These are phyloP conservation scores for Bergia sp. DNA, from an alignment of 92 coral and sea anemone genomes.

Conservation along the genomic window DNA sequence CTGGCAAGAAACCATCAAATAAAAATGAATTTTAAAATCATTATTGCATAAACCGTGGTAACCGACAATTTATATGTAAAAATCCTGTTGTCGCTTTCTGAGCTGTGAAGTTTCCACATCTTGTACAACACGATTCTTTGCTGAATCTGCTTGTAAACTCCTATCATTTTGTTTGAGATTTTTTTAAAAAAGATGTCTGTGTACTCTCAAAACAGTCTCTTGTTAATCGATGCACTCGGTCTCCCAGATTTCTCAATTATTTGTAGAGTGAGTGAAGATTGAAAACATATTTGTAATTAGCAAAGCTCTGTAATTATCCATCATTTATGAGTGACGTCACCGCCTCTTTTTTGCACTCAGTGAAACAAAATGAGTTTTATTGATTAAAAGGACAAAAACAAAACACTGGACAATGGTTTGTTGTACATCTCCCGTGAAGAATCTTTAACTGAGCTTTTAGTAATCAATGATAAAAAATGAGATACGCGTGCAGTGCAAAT, in stretches of 20 bases:
- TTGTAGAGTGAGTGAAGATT: not conserved
- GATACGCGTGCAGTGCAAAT: not conserved
- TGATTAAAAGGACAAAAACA: conserved; percentile 3
- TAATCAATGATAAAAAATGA: conserved; percentile 1
- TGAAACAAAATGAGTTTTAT: not conserved
- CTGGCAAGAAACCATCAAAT: not conserved
- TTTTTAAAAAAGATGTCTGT: not conserved
- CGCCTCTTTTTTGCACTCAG: not conserved
- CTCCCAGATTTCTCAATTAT: not conserved
- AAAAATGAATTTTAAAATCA: not conserved
- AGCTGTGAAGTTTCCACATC: not conserved
- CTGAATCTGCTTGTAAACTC: not conserved
- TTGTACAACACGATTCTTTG: not conserved
- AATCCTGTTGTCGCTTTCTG: conserved; percentile 15
- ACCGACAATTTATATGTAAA: not conserved
- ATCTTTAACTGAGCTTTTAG: not conserved
- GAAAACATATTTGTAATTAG: conserved; percentile 6
- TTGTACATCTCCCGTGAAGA: conserved; percentile 7
- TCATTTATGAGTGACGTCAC: conserved; percentile 36
- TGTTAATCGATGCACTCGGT: conserved; percentile 10
- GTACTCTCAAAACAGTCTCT: not conserved
- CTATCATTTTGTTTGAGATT: not conserved
- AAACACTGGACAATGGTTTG: not conserved
- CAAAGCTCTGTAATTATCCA: conserved; percentile 8
- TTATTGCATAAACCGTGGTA: not conserved